Evolutionary conservation across 2,797 vertebrate genomes (phyloP), one percentile per base, ranked within the genome.

Genomic region (Galagoides demidoff): DNA sequence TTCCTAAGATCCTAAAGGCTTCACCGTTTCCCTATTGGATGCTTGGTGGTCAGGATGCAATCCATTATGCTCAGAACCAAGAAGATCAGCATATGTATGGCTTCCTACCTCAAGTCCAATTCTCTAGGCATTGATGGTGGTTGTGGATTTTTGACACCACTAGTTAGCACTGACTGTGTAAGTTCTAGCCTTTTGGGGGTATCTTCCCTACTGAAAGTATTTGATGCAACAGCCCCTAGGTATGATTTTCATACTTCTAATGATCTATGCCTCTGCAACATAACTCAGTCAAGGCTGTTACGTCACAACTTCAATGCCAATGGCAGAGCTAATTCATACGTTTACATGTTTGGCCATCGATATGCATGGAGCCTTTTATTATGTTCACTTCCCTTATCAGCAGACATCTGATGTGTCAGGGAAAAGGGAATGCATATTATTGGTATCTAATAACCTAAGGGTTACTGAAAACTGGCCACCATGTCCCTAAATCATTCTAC

Each of bases 381-480:
- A 59, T 45, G 7, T 92, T 96, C 92, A 71, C 74, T 37, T 27
- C 7, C 22, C 68, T 20, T 96, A 91, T 95, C 61, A 89, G 52
- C 79, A 92, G 87, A 90, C 14, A 61, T 17, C 20, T 81, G 55
- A 57, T 34, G 39, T 71, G n/a, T 88, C 91, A 16, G 7, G 45
- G 86, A 78, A 97, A 98, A 96, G 84, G 95, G 96, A 96, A 96
- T 57, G n/a, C 0, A 7, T 79, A 55, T 94, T 86, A 85, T 25
- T 89, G 70, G 43, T 6, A 5, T 86, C 59, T 49, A 81, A 92
- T 92, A 97, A 95, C 92, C 93, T 95, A 90, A 90, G 66, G 85
- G 95, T 95, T 94, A 84, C 87, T 34, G 5, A 97, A 95, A 93
- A 97, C 94, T 86, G 96, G 98, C 96, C 96, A 96, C 52, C 8